Percentiles rank a stretch among this genome's conserved stretches.
Conservation (phyloP, 1,140 invertebrate genomes). For the Centruroides vittatus region DNA sequence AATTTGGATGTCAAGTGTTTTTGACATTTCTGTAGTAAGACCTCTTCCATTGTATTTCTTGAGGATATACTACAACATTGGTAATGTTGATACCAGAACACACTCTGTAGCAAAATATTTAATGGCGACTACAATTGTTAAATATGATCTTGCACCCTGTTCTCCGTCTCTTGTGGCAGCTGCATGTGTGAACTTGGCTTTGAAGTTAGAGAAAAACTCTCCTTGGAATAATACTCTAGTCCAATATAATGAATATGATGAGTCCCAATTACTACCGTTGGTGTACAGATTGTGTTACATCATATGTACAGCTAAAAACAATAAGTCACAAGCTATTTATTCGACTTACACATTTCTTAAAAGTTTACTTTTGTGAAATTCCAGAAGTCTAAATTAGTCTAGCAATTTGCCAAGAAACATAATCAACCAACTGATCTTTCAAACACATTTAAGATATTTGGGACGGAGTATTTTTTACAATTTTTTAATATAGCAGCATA, state of each 20-base stretch:
- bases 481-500: too few species aligned
- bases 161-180: slow-evolving; percentile 64
- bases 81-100: slow-evolving; percentile 46
- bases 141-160: slow-evolving; percentile 66
- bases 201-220: slow-evolving; percentile 28
- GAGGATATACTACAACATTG: slow-evolving; percentile 60
- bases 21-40: slow-evolving; percentile 67
- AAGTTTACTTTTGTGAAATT: slow-evolving; percentile 31
- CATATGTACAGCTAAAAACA: slow-evolving; percentile 28
- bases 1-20: slow-evolving; percentile 37
- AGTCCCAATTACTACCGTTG: slow-evolving; percentile 27
- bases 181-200: slow-evolving; percentile 52
- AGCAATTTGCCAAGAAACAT: slow-evolving; percentile 21
- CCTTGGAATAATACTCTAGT: slow-evolving; percentile 33
- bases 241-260: slow-evolving; percentile 35
- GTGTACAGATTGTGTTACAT: slow-evolving; percentile 30
- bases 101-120: slow-evolving; percentile 88
- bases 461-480: too few species aligned
- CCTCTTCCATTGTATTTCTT: slow-evolving; percentile 81
- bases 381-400: slow-evolving; percentile 25
- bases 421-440: neutral
- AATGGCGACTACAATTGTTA: slow-evolving; percentile 66
- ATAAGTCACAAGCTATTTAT: slow-evolving; percentile 29
- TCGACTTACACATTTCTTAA: slow-evolving; percentile 35
- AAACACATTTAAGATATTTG: too few species aligned